Percentiles rank a stretch among this genome's conserved stretches.
Evolutionary conservation across 2,888 invertebrate species (phyloP).

Genomic region (Iselma pallidipennis): DNA sequence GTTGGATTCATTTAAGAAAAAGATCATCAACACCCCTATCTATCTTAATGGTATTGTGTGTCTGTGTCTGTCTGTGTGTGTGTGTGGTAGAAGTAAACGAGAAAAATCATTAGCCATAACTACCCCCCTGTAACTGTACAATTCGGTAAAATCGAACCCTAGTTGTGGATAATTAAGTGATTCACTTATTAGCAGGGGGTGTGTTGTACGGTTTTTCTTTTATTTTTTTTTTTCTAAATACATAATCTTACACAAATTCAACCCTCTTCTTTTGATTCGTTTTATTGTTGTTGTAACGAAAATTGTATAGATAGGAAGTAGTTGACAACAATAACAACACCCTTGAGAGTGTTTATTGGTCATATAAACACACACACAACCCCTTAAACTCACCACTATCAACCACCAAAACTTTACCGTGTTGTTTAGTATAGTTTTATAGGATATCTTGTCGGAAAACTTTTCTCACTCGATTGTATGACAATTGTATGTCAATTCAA

Average conservation of each 20-base stretch:
- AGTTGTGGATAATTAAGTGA: too few species aligned
- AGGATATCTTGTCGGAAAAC: background rate
- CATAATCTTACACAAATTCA: background rate
- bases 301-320: background rate
- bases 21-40: too few species aligned
- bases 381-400: slow-evolving; percentile 33
- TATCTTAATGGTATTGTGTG: too few species aligned
- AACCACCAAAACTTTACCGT: slow-evolving; percentile 42
- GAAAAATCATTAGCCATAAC: too few species aligned
- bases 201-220: too few species aligned
- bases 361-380: slow-evolving; percentile 41
- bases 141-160: too few species aligned
- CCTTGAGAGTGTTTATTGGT: slow-evolving; percentile 45
- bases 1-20: too few species aligned
- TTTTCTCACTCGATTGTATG: background rate
- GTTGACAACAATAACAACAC: slow-evolving; percentile 33
- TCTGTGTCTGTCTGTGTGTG: too few species aligned
- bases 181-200: too few species aligned
- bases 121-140: too few species aligned
- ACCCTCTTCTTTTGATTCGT: background rate
- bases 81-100: too few species aligned
- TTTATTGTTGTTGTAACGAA: slow-evolving; percentile 7
- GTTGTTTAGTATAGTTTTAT: slow-evolving; percentile 26
- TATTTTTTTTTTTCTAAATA: too few species aligned
- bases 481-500: background rate